Conservation (phyloP, 2,113 vertebrate genomes). For the Rhagologus leucostigma region DNA sequence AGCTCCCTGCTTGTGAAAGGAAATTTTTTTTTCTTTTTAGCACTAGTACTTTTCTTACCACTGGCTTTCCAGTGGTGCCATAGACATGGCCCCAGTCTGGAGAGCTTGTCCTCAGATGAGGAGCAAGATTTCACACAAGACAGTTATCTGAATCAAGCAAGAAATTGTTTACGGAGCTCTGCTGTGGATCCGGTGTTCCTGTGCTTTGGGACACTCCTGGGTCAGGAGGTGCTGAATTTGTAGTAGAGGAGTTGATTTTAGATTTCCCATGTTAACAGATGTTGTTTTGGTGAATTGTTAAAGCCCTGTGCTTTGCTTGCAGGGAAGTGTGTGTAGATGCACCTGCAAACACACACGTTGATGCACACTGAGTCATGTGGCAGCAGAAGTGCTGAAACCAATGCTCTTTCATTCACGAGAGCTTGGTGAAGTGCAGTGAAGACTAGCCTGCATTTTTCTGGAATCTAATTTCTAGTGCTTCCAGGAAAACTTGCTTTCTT, state of each 20-base stretch:
- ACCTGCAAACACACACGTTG: neutral
- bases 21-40: neutral
- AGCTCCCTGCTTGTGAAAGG: neutral
- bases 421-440: neutral
- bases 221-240: neutral
- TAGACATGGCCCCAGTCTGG: neutral
- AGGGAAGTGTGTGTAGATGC: neutral
- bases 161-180: neutral
- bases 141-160: neutral
- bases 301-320: neutral
- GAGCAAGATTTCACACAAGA: neutral
- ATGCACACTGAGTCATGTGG: neutral
- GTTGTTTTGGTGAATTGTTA: neutral
- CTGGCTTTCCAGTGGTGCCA: neutral
- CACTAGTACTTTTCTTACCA: neutral
- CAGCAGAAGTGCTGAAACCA: neutral
- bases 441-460: neutral
- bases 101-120: neutral
- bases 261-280: neutral
- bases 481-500: neutral
- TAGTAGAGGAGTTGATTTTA: neutral
- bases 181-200: neutral
- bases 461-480: neutral
- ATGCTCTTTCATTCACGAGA: neutral
- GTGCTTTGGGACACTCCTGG: neutral